Base-by-base conservation (phyloP, 2,113 vertebrate species). In the Lampris megalopsis region DNA sequence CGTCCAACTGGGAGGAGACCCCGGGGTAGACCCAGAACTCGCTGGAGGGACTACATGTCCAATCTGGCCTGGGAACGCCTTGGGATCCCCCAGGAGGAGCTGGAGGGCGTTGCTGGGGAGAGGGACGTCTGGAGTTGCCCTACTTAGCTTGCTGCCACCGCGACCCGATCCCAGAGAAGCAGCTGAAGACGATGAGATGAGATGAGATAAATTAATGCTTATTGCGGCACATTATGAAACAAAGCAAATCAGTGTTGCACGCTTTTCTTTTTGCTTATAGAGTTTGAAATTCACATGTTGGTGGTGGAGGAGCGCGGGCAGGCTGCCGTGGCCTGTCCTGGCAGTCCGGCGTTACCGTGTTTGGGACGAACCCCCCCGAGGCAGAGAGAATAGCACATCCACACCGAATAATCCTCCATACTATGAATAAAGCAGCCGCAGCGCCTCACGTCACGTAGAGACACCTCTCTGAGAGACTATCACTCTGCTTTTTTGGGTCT, bases 391-490 rank as follows among this genome's bases (percentile, higher is more conserved):
- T 69, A 59, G 73, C 63, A 61, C 35, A 4, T 63, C 77, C 67
- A 64, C 71, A 71, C 71, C 13, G 3, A 74, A 75, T 72, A 82
- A 88, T 84, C 75, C 75, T 62, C 35, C 8, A 1, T 47, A 75
- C 79, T 80, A 47, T n/a, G 43, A 72, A 47, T 40, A 50, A 35
- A 75, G 71, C 57, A 38, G 4, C 56, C 74, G 83, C 71, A 56
- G 61, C 35, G 41, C 59, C 82, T 77, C 56, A 13, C 63, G 49
- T 80, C 66, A 75, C 84, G 76, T 42, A 74, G 78, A 88, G 88
- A 81, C 72, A 43, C 58, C 57, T 43, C 67, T 48, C 38, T 61
- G 24, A 24, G 24, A 24, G 24, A n/a, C 75, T 57, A n/a, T 67
- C 13, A 35, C 54, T 50, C 68, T 73, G 24, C 60, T 41, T 54